Evolutionary conservation across 2,888 invertebrate genomes (phyloP), one percentile per base, ranked within the genome.

Genomic region (Dryococelus australis): DNA sequence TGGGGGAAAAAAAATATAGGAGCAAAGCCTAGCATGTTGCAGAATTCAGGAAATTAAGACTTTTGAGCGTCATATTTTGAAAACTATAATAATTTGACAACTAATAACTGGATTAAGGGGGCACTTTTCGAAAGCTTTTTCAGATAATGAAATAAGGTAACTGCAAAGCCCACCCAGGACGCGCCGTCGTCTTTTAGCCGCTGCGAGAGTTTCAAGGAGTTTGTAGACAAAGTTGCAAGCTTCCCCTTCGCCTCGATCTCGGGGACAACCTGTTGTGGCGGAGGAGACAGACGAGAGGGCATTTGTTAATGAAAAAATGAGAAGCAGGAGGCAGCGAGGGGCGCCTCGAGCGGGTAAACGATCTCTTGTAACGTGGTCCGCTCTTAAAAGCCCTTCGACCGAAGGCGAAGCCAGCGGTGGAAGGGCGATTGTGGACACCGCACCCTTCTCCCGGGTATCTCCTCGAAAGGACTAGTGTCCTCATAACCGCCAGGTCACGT

Each of bases 401-500:
- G n/a, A 65, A n/a, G n/a, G n/a, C 20, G 65, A 65, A n/a, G 65
- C 65, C 16, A 24, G 65, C 24, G 51, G 51, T 51, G n/a, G 24
- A 65, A n/a, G 65, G 10, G 65, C 0, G 65, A 65, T 51, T 16
- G 65, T 65, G 65, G 16, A 24, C 65, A 65, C 65, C 20, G 8
- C 20, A 8, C 51, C 8, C 8, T 6, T 20, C 20, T 6, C 8
- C 24, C 24, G 65, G n/a, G 24, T 0, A 65, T n/a, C 65, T n/a
- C 1, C 65, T 8, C 10, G 13, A n/a, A 8, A n/a, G n/a, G 65
- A 24, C 65, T 65, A 65, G 65, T 65, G 65, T 65, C 24, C 65
- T 65, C 65, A 65, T 65, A 65, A 65, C 65, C 65, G 65, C 65
- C 65, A 65, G 65, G 65, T 65, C 65, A 65, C 65, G 65, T 65